Evolutionary conservation across 2,113 vertebrate species (phyloP).

Genomic region (Sciurus niger): DNA sequence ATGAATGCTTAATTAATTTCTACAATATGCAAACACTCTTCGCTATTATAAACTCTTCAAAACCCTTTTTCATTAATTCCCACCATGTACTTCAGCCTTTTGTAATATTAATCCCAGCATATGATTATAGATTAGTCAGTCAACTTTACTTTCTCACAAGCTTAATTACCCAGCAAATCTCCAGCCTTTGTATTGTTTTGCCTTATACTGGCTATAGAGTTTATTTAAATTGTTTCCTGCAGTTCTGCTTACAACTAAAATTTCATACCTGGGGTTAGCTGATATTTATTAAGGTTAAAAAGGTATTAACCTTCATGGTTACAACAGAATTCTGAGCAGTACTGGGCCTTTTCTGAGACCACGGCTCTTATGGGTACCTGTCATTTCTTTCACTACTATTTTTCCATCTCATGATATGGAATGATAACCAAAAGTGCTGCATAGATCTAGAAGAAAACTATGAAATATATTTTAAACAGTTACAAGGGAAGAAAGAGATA

Average conservation of each 20-base stretch:
- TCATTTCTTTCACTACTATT: not conserved
- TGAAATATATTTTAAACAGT: not conserved
- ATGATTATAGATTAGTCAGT: constrained; percentile 73
- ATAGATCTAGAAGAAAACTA: not conserved
- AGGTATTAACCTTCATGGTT: constrained; percentile 22
- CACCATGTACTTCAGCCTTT: constrained; percentile 10
- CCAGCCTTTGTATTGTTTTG: constrained; percentile 30
- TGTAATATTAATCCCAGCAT: constrained; percentile 61
- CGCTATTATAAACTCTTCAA: constrained; percentile 43
- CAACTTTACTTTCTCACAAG: constrained; percentile 44
- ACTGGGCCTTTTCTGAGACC: not conserved
- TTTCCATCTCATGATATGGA: not conserved
- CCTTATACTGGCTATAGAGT: not conserved
- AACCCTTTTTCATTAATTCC: constrained; percentile 63
- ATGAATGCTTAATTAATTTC: constrained; percentile 68
- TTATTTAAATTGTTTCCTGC: constrained; percentile 57
- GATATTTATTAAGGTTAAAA: constrained; percentile 58
- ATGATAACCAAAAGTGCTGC: not conserved
- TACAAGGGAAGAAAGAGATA: not conserved
- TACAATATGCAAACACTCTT: constrained; percentile 42
- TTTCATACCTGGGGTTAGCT: constrained; percentile 23
- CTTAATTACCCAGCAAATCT: constrained; percentile 64
- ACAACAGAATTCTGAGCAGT: constrained; percentile 41
- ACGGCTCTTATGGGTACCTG: not conserved
- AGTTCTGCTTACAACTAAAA: constrained; percentile 38